Evolutionary conservation across 2,888 invertebrate genomes (phyloP), one percentile per base, ranked within the genome.

Genomic region (Caenorhabditis macrosperma): DNA sequence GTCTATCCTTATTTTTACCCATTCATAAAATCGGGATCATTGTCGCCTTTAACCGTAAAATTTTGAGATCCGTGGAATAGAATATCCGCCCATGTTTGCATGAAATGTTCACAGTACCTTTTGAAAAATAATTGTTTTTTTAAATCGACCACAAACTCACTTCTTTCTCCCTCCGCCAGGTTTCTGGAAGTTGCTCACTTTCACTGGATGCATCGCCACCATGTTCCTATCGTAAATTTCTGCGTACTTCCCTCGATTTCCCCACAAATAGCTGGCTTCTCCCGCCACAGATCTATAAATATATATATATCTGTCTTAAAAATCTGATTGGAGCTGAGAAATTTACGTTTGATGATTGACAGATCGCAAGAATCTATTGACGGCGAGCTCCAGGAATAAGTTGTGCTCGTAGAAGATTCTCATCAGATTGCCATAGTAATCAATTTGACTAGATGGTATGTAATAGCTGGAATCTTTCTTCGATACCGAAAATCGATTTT

Each of bases 311-410:
- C 12, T n/a, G 17, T 30, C 26, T n/a, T n/a, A n/a, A n/a, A n/a
- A n/a, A n/a, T 50, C 5, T 7, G 20, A 24, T 20, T 26, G 4
- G 12, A 7, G 24, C 7, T 26, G 50, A 26, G n/a, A 10, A 46
- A 63, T 52, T 54, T 4, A 78, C 72, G 55, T 67, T 30, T 78
- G 72, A 78, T 67, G 67, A 1, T 50, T 41, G 4, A 74, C 63
- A 4, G 63, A 63, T 50, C 66, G 28, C 20, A 79, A 17, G 26
- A 68, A 74, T 15, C 41, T 24, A 28, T 74, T 74, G 1, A 79
- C 57, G 1, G 79, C 79, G 1, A 74, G 7, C 28, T 79, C 79
- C 7, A 57, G 46, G 26, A 79, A 79, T 1, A 79, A 30, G 12
- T 54, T 1, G 33, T 55, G 2, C 12, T 78, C 33, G 15, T 61